Conservation (phyloP, 2,888 invertebrate genomes). For the Acronicta psi region DNA sequence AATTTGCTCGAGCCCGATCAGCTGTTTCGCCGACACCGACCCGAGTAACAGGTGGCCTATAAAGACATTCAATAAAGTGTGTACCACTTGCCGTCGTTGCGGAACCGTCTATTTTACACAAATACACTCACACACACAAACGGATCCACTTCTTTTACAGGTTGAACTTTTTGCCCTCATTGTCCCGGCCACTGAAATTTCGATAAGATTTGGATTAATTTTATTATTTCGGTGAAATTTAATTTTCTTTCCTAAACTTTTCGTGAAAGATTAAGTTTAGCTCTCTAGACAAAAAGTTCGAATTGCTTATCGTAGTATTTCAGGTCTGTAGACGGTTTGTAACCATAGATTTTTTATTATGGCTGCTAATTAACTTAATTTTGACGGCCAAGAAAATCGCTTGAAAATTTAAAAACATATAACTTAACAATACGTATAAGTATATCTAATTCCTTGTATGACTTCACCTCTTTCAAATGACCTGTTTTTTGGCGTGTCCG, state of each 20-base stretch:
- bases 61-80: slow-evolving; percentile 89
- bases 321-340: too few relatives aligned
- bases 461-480: neutral
- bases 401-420: too few relatives aligned
- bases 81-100: slow-evolving; percentile 86
- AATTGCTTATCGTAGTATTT: too few relatives aligned
- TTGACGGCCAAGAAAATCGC: too few relatives aligned
- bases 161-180: slow-evolving; percentile 56
- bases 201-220: slow-evolving; percentile 23
- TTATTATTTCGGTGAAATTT: neutral
- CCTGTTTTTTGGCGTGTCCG: neutral
- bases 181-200: slow-evolving; percentile 31
- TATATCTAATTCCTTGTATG: neutral
- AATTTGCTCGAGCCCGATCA: slow-evolving; percentile 86
- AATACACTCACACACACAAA: slow-evolving; percentile 73
- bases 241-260: neutral
- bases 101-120: slow-evolving; percentile 83
- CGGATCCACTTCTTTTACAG: slow-evolving; percentile 53
- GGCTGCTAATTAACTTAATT: too few relatives aligned
- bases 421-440: neutral
- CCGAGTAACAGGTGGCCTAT: slow-evolving; percentile 89
- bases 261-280: too few relatives aligned
- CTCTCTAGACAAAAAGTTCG: too few relatives aligned
- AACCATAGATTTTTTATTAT: too few relatives aligned
- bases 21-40: slow-evolving; percentile 87